Base-by-base conservation (phyloP, 1,140 invertebrate species). In the Orussus abietinus region DNA sequence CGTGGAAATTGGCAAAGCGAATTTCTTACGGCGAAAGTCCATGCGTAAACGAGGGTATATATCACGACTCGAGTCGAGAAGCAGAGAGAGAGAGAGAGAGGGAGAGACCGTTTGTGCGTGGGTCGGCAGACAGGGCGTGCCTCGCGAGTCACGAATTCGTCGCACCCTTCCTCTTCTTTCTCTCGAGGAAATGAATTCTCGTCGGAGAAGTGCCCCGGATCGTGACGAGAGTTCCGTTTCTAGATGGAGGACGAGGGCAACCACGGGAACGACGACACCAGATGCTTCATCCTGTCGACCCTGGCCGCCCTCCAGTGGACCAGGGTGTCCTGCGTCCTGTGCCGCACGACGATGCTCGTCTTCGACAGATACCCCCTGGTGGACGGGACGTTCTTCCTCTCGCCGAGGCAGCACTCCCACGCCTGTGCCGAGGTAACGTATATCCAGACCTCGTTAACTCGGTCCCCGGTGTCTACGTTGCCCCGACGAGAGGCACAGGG, bases 201-300 rank as follows among this genome's bases (percentile, higher is more conserved):
- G n/a, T n/a, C n/a, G n/a, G n/a, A n/a, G n/a, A n/a, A n/a, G n/a
- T n/a, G n/a, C n/a, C n/a, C n/a, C n/a, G n/a, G n/a, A n/a, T n/a
- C n/a, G n/a, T n/a, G n/a, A n/a, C n/a, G n/a, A n/a, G n/a, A 5
- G 11, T 36, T 6, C 31, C 7, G 67, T 62, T 82, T 81, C 15
- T 75, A 94, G 88, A 96, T 97, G 79, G 94, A 98, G 73, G 95
- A 98, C 66, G 94, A 97, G 62, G 90, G 91, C 32, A 92, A 92
- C 67, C 91, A 95, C 66, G 93, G 94, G 50, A 97, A 96, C 73
- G 95, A 98, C 64, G 95, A 98, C 55, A 97, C 92, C 13, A 80
- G 92, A 55, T 88, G 88, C 64, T 94, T 95, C 76, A 90, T 96
- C 53, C 74, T 96, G 57, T 92, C 90, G 17, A 93, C 88, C 10